These are phyloP conservation scores for Thaumetopoea pityocampa DNA, from an alignment of 1,140 invertebrate genomes.

Conservation along the genomic window DNA sequence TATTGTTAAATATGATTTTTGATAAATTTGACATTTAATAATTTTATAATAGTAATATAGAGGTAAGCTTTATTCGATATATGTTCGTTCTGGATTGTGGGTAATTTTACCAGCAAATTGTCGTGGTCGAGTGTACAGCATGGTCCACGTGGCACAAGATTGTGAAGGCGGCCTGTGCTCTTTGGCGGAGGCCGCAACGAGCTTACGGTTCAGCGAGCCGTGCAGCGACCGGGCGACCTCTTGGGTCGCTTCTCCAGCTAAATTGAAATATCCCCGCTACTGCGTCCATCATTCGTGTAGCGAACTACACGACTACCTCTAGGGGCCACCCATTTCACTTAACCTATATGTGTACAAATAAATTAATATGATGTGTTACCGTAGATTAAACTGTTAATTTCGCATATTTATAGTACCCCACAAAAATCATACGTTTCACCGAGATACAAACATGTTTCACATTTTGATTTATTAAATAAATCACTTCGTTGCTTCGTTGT, in stretches of 20 bases:
- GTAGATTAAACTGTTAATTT: no score
- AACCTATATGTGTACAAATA: no score
- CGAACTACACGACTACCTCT: slow-evolving; percentile 15
- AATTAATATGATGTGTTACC: no score
- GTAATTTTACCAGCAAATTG: slow-evolving; percentile 62
- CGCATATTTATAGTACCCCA: no score
- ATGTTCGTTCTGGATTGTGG: slow-evolving; percentile 33
- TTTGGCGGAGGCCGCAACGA: slow-evolving; percentile 67
- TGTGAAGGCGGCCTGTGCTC: slow-evolving; percentile 72
- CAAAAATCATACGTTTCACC: no score
- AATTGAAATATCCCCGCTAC: slow-evolving; percentile 72
- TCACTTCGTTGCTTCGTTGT: no score
- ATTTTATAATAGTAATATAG: no score
- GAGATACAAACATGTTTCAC: no score
- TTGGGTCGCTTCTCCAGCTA: slow-evolving; percentile 69
- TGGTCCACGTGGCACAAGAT: slow-evolving; percentile 72
- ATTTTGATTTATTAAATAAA: no score
- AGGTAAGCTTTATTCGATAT: no score
- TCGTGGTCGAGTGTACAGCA: slow-evolving; percentile 63
- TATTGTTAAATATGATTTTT: no score
- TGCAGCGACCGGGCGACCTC: slow-evolving; percentile 57
- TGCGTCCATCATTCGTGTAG: slow-evolving; percentile 42
- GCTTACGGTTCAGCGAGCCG: slow-evolving; percentile 71
- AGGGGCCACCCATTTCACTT: slow-evolving; percentile 29
- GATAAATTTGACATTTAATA: no score